Percentiles rank a stretch among this genome's conserved stretches.
These are phyloP conservation scores for Drosophila aff. DNA, from an alignment of 1,140 invertebrate genomes.

Conservation along the genomic window DNA sequence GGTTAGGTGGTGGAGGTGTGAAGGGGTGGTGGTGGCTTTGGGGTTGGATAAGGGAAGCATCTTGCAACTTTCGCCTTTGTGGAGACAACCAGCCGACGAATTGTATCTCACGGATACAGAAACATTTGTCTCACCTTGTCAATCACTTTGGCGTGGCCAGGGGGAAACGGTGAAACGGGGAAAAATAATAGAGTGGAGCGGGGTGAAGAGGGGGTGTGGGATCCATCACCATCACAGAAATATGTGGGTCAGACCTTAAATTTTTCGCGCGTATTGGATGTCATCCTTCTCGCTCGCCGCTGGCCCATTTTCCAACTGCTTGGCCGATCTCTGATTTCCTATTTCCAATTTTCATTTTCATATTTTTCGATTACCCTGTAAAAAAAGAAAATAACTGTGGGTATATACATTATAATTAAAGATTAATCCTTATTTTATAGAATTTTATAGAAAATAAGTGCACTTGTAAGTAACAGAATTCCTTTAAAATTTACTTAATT, in stretches of 20 bases:
- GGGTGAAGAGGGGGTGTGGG: not conserved
- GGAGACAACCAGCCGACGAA: conserved; percentile 29
- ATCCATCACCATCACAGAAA: conserved; percentile 1
- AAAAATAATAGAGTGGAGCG: not conserved
- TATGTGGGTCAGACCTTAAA: conserved; percentile 39
- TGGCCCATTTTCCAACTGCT: conserved; percentile 30
- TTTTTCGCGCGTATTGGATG: conserved; percentile 42
- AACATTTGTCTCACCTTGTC: conserved; percentile 62
- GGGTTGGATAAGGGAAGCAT: conserved; percentile 26
- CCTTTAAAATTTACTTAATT: not conserved
- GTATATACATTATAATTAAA: not conserved
- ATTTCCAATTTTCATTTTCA: conserved; percentile 32
- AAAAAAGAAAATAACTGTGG: not conserved
- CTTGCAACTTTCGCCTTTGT: conserved; percentile 45
- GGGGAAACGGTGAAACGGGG: not conserved
- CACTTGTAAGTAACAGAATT: not conserved
- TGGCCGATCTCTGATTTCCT: conserved; percentile 37
- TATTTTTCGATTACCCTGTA: conserved; percentile 10
- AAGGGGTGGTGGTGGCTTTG: not conserved
- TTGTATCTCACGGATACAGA: conserved; percentile 41
- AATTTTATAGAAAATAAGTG: not conserved
- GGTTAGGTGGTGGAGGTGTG: not conserved
- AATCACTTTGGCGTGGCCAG: conserved; percentile 41
- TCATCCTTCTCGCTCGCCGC: conserved; percentile 19
- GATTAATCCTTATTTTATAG: no score